These are phyloP conservation scores for Hypolimnas misippus DNA, from an alignment of 2,888 invertebrate species.

Conservation along the genomic window DNA sequence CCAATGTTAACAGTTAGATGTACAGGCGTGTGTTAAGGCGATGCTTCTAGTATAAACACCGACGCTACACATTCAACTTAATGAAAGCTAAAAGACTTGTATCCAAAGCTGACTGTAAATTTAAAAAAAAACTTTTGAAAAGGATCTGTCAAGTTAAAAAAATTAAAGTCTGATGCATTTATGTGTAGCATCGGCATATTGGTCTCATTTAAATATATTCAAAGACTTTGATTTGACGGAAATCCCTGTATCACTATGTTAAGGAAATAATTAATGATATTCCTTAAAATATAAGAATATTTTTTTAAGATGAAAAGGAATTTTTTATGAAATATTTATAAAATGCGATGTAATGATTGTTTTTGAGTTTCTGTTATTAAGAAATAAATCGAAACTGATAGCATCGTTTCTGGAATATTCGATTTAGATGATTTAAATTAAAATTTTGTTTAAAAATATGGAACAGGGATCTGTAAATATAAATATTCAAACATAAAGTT, in stretches of 20 bases:
- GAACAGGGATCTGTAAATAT: conserved; percentile 35
- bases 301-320: conserved; percentile 3
- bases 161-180: not conserved
- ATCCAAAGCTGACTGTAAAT: not conserved
- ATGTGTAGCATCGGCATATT: conserved; percentile 6
- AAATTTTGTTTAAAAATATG: conserved; percentile 8
- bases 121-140: not conserved
- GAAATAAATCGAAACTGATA: not conserved
- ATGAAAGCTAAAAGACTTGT: not conserved
- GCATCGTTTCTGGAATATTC: not conserved
- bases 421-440: not conserved
- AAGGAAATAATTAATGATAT: conserved; percentile 4
- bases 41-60: conserved; percentile 43
- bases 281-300: not conserved
- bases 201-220: conserved; percentile 10
- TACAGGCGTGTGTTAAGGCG: conserved; percentile 60
- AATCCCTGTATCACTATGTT: not conserved
- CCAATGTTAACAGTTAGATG: conserved; percentile 71
- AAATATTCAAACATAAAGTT: conserved; percentile 22
- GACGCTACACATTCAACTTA: conserved; percentile 4
- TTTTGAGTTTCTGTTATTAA: conserved; percentile 1
- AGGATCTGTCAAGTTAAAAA: not conserved
- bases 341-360: not conserved
- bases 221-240: not conserved
- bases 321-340: conserved; percentile 1